Percentiles rank a stretch among this genome's conserved stretches.
Conservation (phyloP, 2,888 invertebrate genomes). For the Ditula angustiorana region DNA sequence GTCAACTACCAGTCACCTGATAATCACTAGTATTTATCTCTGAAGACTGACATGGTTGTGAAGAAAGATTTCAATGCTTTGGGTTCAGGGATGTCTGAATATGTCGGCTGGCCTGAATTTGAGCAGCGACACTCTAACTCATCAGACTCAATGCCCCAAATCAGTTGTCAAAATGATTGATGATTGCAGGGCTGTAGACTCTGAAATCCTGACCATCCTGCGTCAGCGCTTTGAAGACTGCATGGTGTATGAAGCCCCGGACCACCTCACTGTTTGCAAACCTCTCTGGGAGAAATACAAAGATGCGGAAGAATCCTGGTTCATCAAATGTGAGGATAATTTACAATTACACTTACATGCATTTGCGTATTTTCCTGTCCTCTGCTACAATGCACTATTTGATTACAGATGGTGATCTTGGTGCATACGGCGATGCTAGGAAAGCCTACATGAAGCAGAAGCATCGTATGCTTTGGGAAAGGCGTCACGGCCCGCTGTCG, state of each 20-base stretch:
- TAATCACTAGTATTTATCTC: too few species aligned
- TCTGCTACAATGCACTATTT: not conserved
- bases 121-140: too few species aligned
- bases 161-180: not conserved
- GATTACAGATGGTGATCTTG: slow-evolving; percentile 95
- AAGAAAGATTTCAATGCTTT: too few species aligned
- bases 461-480: slow-evolving; percentile 98
- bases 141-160: too few species aligned
- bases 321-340: slow-evolving; percentile 93
- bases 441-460: slow-evolving; percentile 98
- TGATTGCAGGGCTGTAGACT: slow-evolving; percentile 90
- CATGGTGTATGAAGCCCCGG: slow-evolving; percentile 89
- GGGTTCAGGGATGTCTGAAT: too few species aligned
- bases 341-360: too few species aligned
- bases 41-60: too few species aligned
- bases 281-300: slow-evolving; percentile 89
- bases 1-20: too few species aligned
- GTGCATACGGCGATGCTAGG: slow-evolving; percentile 89
- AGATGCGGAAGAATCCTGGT: slow-evolving; percentile 94
- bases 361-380: too few species aligned
- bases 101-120: too few species aligned
- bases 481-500: slow-evolving; percentile 91
- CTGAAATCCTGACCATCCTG: slow-evolving; percentile 92
- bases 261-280: slow-evolving; percentile 89
- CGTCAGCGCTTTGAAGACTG: slow-evolving; percentile 95